phyloP scores from a whole-genome alignment of 2,113 vertebrate species.

The Sarotherodon lohbergeri region DNA sequence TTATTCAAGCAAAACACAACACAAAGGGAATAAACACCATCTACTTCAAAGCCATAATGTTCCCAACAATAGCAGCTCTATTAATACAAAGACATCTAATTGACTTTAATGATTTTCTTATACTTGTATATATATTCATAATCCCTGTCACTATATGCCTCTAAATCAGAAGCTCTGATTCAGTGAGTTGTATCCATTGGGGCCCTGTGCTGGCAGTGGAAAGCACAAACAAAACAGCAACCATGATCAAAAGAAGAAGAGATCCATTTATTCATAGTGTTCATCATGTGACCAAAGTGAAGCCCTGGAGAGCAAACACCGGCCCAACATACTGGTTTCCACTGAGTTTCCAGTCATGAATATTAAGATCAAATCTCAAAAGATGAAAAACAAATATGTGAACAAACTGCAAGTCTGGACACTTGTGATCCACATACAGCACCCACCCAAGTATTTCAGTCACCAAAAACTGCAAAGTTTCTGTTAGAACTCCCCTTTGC shows the following conservation, averaged over 20 bases:
- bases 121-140: neutral
- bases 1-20: neutral
- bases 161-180: neutral
- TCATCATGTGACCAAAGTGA: neutral
- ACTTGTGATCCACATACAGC: neutral
- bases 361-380: neutral
- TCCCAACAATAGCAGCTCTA: neutral
- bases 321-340: neutral
- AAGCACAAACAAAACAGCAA: constrained; percentile 18
- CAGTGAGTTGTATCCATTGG: neutral
- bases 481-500: neutral
- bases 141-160: neutral
- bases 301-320: neutral
- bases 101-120: neutral
- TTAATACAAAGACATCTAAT: neutral
- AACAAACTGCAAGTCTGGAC: neutral
- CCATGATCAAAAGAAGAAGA: constrained; percentile 14
- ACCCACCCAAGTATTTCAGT: neutral
- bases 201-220: neutral
- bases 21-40: neutral
- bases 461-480: neutral
- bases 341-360: neutral
- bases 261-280: neutral
- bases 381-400: neutral
- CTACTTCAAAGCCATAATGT: neutral